Evolutionary conservation across 2,113 vertebrate genomes (phyloP), one percentile per base, ranked within the genome.

Genomic region (Spizaetus ornatus): DNA sequence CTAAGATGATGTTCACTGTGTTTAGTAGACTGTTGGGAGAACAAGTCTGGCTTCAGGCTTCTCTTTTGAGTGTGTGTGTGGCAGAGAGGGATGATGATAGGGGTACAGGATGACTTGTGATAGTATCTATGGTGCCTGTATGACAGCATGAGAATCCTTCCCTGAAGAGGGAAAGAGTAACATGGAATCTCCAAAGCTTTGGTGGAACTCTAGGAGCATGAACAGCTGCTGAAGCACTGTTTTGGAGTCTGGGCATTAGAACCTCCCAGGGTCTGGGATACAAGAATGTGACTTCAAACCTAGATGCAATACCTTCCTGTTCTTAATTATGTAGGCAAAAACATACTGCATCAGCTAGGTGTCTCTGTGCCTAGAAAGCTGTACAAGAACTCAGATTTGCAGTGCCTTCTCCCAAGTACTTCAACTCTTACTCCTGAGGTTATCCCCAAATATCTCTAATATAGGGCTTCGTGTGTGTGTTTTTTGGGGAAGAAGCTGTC

Each of bases 321-420:
- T 65, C 29, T 50, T 65, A 40, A 20, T 26, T 1, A 2, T 6
- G 26, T 67, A 34, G 45, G 22, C 32, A 38, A 45, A 45, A 52
- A 16, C 11, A 13, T 27, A 6, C 3, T 0, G 1, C 27, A 52
- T 53, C 23, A 3, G 1, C 34, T 59, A 6, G 17, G 22, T 45
- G 22, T 45, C 67, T 74, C 61, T 82, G 43, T 82, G 52, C 48
- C 48, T 56, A n/a, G 48, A 42, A 58, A 58, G n/a, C 19, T 31
- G 16, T 48, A 11, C 23, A 36, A 32, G 43, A 73, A 18, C 69
- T 66, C 38, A 29, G 18, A 15, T 55, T 16, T 45, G 27, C 27
- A 47, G 12, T 71, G 42, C 48, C 48, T 10, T 70, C 32, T 72
- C 11, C 19, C 7, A 56, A 13, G 59, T 50, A 81, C 50, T 81